Base-by-base conservation (phyloP, 2,113 vertebrate genomes). In the Glaucomys volans region DNA sequence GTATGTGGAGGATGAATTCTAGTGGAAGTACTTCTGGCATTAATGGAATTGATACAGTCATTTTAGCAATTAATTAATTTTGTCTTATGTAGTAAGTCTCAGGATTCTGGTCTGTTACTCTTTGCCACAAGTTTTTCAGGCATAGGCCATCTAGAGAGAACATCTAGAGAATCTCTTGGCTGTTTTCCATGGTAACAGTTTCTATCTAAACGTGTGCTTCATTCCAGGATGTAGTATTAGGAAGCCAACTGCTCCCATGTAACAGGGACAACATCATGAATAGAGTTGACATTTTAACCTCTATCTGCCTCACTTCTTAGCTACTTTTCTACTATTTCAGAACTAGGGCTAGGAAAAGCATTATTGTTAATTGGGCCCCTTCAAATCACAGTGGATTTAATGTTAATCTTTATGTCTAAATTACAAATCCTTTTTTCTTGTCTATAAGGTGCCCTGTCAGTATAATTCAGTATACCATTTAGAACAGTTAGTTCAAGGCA, bases 281-380 rank as follows among this genome's bases (percentile, higher is more conserved):
- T 8, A n/a, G 57, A 52, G 30, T 17, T 82, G 77, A 54, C n/a
- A 50, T 66, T 67, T 69, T 81, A 30, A 66, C 3, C 32, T 89
- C 35, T 4, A 64, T 89, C 76, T 86, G 54, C 28, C 5, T 94
- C 5, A 11, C 14, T 74, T 32, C 2, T 13, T 93, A 75, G 57
- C 47, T 80, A 4, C 8, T 75, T 95, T 35, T 77, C n/a, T 87
- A 40, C 71, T 37, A 5, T 88, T 88, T 82, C 7, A 75, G 47
- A 86, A 69, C 14, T 6, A 75, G 16, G 12, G 4, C 42, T 86
- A 14, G 7, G 47, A 30, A 81, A 95, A 85, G 12, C 37, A 79
- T 76, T 86, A 62, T 64, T 97, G 12, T 90, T 81, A 83, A 85
- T 64, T 71, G 40, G 22, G 16, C 9, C 77, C 24, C 74, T 93